phyloP scores from a whole-genome alignment of 2,888 invertebrate genomes.

The Eupsilia transversa region DNA sequence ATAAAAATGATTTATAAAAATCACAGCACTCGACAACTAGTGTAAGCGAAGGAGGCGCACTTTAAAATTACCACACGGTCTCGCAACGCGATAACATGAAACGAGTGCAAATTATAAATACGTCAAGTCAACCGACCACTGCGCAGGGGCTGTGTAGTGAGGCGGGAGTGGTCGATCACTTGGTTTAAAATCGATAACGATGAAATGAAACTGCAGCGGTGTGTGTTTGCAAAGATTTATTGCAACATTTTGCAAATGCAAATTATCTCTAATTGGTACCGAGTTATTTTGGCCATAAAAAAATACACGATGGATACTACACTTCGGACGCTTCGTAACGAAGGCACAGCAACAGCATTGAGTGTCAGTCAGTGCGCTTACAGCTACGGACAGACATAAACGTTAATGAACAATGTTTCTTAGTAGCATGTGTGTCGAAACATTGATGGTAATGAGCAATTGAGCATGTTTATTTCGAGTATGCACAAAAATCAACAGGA shows the following conservation, averaged over 20 bases:
- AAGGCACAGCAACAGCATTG: background rate
- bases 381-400: background rate
- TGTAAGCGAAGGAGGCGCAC: conserved; percentile 53
- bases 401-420: background rate
- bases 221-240: background rate
- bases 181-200: conserved; percentile 27
- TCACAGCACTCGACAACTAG: conserved; percentile 62
- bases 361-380: background rate
- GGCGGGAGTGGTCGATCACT: conserved; percentile 24
- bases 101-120: conserved; percentile 68
- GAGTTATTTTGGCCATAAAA: too few relatives aligned
- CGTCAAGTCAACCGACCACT: conserved; percentile 62
- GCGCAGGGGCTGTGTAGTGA: conserved; percentile 53
- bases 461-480: background rate
- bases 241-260: background rate
- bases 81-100: conserved; percentile 55
- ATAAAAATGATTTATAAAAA: conserved; percentile 67
- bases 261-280: background rate
- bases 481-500: background rate
- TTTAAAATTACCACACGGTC: conserved; percentile 58
- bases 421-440: background rate
- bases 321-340: background rate
- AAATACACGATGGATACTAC: background rate
- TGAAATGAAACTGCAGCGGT: background rate
- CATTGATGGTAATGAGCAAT: background rate